Evolutionary conservation across 2,888 invertebrate genomes (phyloP), one percentile per base, ranked within the genome.

Genomic region (Metalampra italica): DNA sequence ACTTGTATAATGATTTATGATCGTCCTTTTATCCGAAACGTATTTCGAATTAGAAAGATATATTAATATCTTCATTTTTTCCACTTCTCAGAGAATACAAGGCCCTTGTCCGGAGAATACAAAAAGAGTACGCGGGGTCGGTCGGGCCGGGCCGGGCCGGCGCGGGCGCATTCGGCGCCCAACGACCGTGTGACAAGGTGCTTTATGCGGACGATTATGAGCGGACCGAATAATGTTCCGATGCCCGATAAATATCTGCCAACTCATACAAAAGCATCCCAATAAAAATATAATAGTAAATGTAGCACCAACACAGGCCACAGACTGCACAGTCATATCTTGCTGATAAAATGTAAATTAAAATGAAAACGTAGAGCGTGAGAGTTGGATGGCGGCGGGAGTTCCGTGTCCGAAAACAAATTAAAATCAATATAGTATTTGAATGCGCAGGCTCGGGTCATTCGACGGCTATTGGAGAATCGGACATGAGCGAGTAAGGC

Each of bases 191-290:
- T 87, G 89, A 89, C 89, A 88, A 84, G 86, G 87, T 88, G 86
- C 89, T 87, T 88, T 88, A 88, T 88, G 87, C 80, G 78, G 79
- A 82, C 84, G 87, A 85, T 87, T 88, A 87, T 85, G 83, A 82
- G 75, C 82, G 71, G 77, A 82, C 85, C 87, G 85, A 88, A 87
- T 88, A 87, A 88, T 86, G 86, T 86, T 85, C 80, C 82, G 73
- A 85, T 87, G 82, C 78, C 79, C 88, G 89, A 89, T 89, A 89
- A 89, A 89, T 89, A 89, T 88, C 89, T 88, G 89, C 89, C 87
- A 89, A 83, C 88, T 88, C 89, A 89, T 87, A 89, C 87, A 89
- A 89, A 87, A 86, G 88, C 82, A 78, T 82, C 82, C 84, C 84
- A 89, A 88, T 88, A 89, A 88, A 87, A 88, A 78, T 86, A 87